phyloP scores from a whole-genome alignment of 2,797 vertebrate species.

The Cichlasoma orientale region DNA sequence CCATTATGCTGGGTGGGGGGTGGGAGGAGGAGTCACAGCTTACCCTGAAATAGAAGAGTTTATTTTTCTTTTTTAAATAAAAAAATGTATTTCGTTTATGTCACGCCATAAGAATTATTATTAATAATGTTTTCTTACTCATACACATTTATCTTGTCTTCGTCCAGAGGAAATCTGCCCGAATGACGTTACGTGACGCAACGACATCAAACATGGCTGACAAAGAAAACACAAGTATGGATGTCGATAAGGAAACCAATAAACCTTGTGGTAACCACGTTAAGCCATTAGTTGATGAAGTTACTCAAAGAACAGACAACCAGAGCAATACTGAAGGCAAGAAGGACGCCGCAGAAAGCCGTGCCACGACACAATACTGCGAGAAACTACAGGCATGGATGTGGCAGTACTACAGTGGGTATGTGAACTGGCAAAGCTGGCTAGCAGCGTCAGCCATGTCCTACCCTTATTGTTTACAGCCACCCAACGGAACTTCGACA shows the following conservation, averaged over 20 bases:
- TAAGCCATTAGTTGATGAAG: conserved; percentile 9
- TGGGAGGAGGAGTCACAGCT: neutral
- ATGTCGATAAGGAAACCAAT: conserved; percentile 52
- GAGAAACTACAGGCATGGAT: conserved; percentile 92
- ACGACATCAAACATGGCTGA: conserved; percentile 79
- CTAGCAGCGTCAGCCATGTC: conserved; percentile 69
- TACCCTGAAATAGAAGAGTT: neutral
- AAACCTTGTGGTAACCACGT: conserved; percentile 22
- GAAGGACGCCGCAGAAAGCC: conserved; percentile 6
- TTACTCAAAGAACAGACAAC: neutral
- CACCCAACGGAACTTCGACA: conserved; percentile 48
- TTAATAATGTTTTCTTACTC: neutral
- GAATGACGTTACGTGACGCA: conserved; percentile 35
- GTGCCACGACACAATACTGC: conserved; percentile 85
- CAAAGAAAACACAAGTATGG: conserved; percentile 70
- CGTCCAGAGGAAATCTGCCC: neutral
- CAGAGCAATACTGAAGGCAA: neutral
- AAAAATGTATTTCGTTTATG: neutral
- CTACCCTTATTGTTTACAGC: conserved; percentile 62
- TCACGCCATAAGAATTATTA: fast-evolving
- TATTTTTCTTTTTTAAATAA: fast-evolving
- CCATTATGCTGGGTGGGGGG: conserved; percentile 9
- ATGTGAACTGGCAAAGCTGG: conserved; percentile 90
- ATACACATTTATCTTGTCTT: neutral
- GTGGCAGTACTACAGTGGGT: conserved; percentile 93